Conservation (phyloP, 2,888 invertebrate genomes). For the Bombylius major region DNA sequence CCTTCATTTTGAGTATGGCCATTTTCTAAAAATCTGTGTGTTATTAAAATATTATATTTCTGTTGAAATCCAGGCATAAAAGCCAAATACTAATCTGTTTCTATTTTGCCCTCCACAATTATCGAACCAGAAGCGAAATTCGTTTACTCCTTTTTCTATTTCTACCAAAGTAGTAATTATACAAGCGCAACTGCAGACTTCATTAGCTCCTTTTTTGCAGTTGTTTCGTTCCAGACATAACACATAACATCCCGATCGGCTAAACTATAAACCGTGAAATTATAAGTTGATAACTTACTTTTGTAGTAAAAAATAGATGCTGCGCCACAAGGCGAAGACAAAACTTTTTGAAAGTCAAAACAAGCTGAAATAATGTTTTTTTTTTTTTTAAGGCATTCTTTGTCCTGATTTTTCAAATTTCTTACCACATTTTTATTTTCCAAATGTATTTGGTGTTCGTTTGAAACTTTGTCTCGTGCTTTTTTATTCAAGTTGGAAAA, state of each 20-base stretch:
- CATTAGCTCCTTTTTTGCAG: slow-evolving; percentile 17
- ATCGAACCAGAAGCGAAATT: slow-evolving; percentile 13
- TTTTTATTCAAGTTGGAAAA: too few species aligned
- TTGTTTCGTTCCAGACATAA: slow-evolving; percentile 19
- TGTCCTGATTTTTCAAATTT: too few species aligned
- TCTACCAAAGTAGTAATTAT: slow-evolving; percentile 6
- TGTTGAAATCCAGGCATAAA: slow-evolving; percentile 6
- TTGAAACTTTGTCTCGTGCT: too few species aligned
- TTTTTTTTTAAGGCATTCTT: too few species aligned
- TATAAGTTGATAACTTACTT: slow-evolving; percentile 14
- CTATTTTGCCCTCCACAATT: slow-evolving; percentile 12
- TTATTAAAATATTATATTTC: slow-evolving; percentile 9
- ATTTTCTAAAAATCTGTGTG: slow-evolving; percentile 13
- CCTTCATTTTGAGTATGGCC: slow-evolving; percentile 16
- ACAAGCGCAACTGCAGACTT: slow-evolving; percentile 17
- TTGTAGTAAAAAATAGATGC: slow-evolving; percentile 13
- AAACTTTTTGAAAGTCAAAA: slow-evolving; percentile 15
- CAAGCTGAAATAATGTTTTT: too few species aligned
- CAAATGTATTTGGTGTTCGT: too few species aligned
- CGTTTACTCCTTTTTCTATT: slow-evolving; percentile 1
- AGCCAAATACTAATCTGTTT: slow-evolving; percentile 11
- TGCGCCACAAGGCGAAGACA: slow-evolving; percentile 12
- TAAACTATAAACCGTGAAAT: slow-evolving; percentile 16
- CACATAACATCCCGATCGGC: slow-evolving; percentile 14
- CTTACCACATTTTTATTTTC: too few species aligned